A percentile compares a stretch with the other conserved stretches of the same genome.
These are phyloP conservation scores for Gandaritis pyraliata DNA, from an alignment of 2,888 invertebrate species.

Conservation along the genomic window DNA sequence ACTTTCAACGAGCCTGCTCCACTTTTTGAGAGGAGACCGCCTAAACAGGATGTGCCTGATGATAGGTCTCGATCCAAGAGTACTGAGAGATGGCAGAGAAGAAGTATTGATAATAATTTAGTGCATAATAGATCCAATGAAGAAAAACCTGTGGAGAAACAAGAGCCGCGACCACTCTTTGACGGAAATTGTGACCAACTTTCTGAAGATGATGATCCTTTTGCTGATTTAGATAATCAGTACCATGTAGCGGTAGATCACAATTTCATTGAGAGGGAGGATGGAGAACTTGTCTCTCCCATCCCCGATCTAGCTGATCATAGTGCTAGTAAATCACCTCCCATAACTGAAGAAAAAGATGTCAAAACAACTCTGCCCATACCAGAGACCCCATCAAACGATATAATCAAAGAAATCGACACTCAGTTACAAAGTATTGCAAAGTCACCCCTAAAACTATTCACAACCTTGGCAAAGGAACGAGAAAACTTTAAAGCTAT, in stretches of 20 bases:
- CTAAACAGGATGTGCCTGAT: constrained; percentile 43
- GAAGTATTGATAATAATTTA: constrained; percentile 47
- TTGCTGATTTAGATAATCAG: constrained; percentile 76
- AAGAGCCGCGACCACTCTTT: constrained; percentile 60
- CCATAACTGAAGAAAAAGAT: constrained; percentile 25
- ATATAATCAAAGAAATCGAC: constrained; percentile 53
- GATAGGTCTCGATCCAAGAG: constrained; percentile 37
- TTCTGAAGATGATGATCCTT: constrained; percentile 74
- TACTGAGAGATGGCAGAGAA: constrained; percentile 43
- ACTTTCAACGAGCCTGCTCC: constrained; percentile 41
- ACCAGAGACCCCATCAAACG: constrained; percentile 26
- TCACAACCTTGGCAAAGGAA: constrained; percentile 36
- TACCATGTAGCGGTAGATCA: constrained; percentile 80
- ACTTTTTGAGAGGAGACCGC: constrained; percentile 58
- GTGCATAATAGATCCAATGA: constrained; percentile 39
- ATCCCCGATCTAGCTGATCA: constrained; percentile 1
- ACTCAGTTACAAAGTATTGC: constrained; percentile 50
- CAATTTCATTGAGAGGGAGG: constrained; percentile 68
- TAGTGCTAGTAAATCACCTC: constrained; percentile 38
- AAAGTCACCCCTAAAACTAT: constrained; percentile 49
- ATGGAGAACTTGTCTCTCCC: constrained; percentile 33
- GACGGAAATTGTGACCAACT: constrained; percentile 59
- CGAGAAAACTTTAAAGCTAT: constrained; percentile 29
- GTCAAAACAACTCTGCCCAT: constrained; percentile 11
- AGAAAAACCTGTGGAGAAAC: constrained; percentile 41